These are phyloP conservation scores for Sweltsa coloradensis DNA, from an alignment of 1,140 invertebrate species.

Conservation along the genomic window DNA sequence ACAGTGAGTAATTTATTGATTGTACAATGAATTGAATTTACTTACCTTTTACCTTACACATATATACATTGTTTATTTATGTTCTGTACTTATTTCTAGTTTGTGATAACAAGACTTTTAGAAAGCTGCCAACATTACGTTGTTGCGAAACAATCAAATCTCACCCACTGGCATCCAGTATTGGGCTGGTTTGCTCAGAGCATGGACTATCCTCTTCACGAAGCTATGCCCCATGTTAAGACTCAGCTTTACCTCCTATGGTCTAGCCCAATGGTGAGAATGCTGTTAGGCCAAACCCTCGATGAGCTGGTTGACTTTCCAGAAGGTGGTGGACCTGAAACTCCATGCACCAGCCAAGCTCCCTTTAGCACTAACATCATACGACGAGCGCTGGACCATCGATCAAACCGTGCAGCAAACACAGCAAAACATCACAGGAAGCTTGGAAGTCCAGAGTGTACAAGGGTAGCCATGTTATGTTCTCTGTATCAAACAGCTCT, in stretches of 20 bases:
- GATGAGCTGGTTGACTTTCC: slow-evolving; percentile 24
- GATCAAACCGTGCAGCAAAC: slow-evolving; percentile 10
- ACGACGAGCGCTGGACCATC: slow-evolving; percentile 11
- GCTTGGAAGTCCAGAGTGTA: slow-evolving; percentile 66
- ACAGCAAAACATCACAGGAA: slow-evolving; percentile 37
- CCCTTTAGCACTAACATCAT: slow-evolving; percentile 6
- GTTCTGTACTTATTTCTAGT: slow-evolving; percentile 34
- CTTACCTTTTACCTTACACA: background rate
- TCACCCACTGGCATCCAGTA: slow-evolving; percentile 95
- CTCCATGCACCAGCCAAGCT: background rate
- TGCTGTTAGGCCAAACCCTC: slow-evolving; percentile 32
- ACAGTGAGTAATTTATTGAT: slow-evolving; percentile 37
- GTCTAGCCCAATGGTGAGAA: slow-evolving; percentile 51
- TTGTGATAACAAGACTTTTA: slow-evolving; percentile 64
- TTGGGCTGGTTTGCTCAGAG: slow-evolving; percentile 92
- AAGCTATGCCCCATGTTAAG: slow-evolving; percentile 67
- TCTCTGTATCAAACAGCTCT: slow-evolving; percentile 84
- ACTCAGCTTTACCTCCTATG: slow-evolving; percentile 75
- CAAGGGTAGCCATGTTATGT: slow-evolving; percentile 72
- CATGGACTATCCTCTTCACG: slow-evolving; percentile 69
- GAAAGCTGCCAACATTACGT: slow-evolving; percentile 79
- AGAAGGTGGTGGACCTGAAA: background rate
- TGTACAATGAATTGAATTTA: slow-evolving; percentile 1
- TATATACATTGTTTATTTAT: background rate
- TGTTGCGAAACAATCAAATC: slow-evolving; percentile 69